These are phyloP conservation scores for Brachypteracias leptosomus DNA, from an alignment of 2,113 vertebrate genomes.

Conservation along the genomic window DNA sequence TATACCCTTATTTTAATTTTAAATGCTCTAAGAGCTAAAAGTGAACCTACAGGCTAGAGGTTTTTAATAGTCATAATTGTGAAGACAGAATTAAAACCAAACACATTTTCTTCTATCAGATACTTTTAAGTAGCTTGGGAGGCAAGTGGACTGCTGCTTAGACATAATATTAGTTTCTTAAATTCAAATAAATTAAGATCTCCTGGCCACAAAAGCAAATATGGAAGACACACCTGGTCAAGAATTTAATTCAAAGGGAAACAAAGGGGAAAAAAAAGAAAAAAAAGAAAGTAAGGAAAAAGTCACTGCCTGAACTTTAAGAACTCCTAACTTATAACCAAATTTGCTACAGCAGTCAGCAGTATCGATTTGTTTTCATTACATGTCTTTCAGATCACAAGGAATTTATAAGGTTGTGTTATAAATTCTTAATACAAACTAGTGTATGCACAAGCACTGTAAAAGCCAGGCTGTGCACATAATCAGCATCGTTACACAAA, in stretches of 20 bases:
- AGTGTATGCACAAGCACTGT: slow-evolving; percentile 7
- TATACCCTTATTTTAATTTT: neutral
- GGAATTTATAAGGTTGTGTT: neutral
- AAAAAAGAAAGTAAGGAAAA: neutral
- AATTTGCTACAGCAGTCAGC: neutral
- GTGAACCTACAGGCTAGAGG: neutral
- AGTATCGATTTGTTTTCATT: neutral
- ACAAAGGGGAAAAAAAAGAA: neutral
- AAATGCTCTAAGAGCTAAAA: neutral
- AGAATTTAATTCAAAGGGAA: neutral
- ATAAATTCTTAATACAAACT: slow-evolving; percentile 1
- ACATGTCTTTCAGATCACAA: neutral
- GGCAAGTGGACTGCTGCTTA: neutral
- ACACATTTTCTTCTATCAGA: neutral
- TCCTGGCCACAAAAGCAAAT: neutral
- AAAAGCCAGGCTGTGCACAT: slow-evolving; percentile 1
- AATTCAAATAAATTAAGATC: neutral
- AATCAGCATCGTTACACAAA: neutral
- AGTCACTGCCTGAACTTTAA: neutral
- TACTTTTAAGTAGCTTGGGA: neutral
- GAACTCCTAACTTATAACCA: neutral
- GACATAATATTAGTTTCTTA: neutral
- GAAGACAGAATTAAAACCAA: neutral
- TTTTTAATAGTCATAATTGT: neutral
- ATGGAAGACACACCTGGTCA: neutral